Conservation (phyloP, 1,140 invertebrate species). For the Lordiphosa mommai region DNA sequence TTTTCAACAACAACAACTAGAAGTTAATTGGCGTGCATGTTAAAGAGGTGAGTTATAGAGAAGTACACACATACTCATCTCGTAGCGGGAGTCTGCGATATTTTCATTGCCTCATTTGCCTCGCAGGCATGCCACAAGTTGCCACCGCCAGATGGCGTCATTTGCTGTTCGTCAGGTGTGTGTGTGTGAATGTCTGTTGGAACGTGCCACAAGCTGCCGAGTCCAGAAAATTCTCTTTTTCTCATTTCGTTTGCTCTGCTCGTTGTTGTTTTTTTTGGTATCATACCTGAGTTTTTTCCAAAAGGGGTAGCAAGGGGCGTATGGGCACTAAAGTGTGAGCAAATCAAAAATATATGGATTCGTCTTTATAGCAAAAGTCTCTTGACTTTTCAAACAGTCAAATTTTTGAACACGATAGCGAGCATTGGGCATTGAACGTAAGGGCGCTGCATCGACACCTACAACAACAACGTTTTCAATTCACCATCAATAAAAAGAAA, state of each 20-base stretch:
- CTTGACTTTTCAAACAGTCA: too few relatives aligned
- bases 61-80: not conserved
- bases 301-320: slow-evolving; percentile 2
- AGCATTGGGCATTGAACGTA: too few relatives aligned
- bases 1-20: slow-evolving; percentile 32
- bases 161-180: not conserved
- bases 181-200: slow-evolving; percentile 5
- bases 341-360: too few relatives aligned
- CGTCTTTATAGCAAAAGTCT: too few relatives aligned
- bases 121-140: slow-evolving; percentile 51
- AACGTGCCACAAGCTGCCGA: slow-evolving; percentile 32
- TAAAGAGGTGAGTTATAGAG: slow-evolving; percentile 53
- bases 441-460: too few relatives aligned
- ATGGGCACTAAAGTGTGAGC: too few relatives aligned
- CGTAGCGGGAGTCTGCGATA: not conserved
- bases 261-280: slow-evolving; percentile 9
- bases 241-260: slow-evolving; percentile 1
- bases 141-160: slow-evolving; percentile 5
- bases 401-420: too few relatives aligned
- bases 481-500: too few relatives aligned
- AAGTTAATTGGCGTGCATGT: slow-evolving; percentile 63
- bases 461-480: too few relatives aligned
- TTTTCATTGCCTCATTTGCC: slow-evolving; percentile 17
- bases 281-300: not conserved
- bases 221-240: slow-evolving; percentile 25